Conservation (phyloP, 2,113 vertebrate genomes). For the Poicephalus meyeri region DNA sequence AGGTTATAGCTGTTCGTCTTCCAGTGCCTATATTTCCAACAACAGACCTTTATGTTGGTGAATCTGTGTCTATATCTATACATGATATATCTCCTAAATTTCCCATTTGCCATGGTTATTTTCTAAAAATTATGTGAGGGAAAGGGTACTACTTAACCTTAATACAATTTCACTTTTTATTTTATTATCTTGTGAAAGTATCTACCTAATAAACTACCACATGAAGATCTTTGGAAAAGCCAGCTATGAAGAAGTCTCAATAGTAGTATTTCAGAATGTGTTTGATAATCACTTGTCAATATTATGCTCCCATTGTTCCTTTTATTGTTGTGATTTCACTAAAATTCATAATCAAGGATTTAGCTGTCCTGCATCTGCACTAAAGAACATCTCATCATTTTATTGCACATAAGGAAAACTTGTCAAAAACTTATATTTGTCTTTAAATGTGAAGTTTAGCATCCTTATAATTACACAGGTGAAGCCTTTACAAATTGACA, state of each 20-base stretch:
- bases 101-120: not conserved
- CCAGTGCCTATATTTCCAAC: not conserved
- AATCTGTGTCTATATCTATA: not conserved
- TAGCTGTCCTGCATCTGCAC: not conserved
- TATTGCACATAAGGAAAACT: not conserved
- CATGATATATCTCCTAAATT: not conserved
- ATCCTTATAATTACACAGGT: not conserved
- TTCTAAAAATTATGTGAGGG: not conserved
- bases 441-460: not conserved
- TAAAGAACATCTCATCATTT: not conserved
- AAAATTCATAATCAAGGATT: not conserved
- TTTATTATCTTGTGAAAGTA: not conserved
- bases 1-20: not conserved
- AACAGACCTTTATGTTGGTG: not conserved
- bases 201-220: not conserved
- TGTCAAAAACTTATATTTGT: not conserved
- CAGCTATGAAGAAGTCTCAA: not conserved
- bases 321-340: not conserved
- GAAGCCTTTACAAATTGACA: not conserved
- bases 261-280: not conserved
- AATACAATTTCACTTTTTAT: not conserved
- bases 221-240: not conserved
- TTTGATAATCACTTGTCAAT: not conserved
- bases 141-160: not conserved
- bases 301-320: not conserved